Base-by-base conservation (phyloP, 2,113 vertebrate genomes). In the Canis aureus region DNA sequence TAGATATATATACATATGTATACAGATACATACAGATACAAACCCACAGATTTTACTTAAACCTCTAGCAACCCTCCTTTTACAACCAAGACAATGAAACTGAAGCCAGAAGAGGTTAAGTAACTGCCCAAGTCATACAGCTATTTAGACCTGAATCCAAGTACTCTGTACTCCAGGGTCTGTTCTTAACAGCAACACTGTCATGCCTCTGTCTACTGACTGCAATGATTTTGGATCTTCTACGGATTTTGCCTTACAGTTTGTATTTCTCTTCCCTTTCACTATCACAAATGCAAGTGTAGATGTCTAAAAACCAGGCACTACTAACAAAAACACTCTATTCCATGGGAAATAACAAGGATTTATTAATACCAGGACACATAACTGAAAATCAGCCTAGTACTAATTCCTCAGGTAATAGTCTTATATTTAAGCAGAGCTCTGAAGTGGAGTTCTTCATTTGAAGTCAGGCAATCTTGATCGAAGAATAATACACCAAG, bases 51-150 rank as follows among this genome's bases (percentile, higher is more conserved):
- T 89, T 5, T 93, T 81, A 78, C 20, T 94, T 91, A 91, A 95
- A 78, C 23, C 62, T 97, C 66, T 66, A 74, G 74, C 16, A 85
- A 60, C 6, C 19, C 16, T 97, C 27, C 32, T 93, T 95, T 83
- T 73, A 74, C 57, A 80, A 85, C 87, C 53, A 95, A 78, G 32
- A 76, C 84, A 82, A 53, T 57, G 71, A 97, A 94, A 69, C 11
- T 69, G 15, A 86, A 94, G 62, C 20, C 51, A 15, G 80, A 83
- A 87, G 90, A 43, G 8, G 19, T 73, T 89, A 64, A 78, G 0
- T 76, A 66, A 91, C 62, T 86, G 51, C 27, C 38, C 32, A 84
- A 55, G 7, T 73, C 38, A 76, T 11, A 86, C 16, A 78, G 15
- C 71, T 95, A n/a, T 59, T 92, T 89, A 60, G 32, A 95, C 88